Base-by-base conservation (phyloP, 2,113 vertebrate species). In the Macquaria australasica region DNA sequence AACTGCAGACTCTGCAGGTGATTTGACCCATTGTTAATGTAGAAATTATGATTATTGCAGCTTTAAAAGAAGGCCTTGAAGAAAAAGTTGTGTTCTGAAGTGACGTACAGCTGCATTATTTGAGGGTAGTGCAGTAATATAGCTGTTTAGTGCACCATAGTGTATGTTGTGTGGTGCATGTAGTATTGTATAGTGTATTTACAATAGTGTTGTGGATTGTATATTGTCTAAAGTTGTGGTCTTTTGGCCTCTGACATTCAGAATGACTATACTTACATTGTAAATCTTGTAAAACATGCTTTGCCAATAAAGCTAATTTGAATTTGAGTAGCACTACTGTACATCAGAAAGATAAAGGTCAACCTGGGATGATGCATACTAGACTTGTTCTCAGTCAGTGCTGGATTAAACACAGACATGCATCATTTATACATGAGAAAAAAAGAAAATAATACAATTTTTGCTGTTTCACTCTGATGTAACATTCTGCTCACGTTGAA, bases 381-480 rank as follows among this genome's bases (percentile, higher is more conserved):
- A n/a, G 25, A 62, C 14, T n/a, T 39, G 53, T 60, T 28, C 18
- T 45, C 28, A 34, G n/a, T 41, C 48, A 16, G 15, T 45, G 41
- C 16, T n/a, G 31, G 31, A 7, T 50, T 77, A 53, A 37, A 60
- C 74, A 76, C 20, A 3, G 20, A 53, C 21, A 67, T 41, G 21
- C 25, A 74, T 88, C 25, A 71, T 66, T 81, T 5, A 34, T 45
- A 43, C 12, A 48, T 23, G 2, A 21, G 31, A 43, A 63, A 74
- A 31, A 48, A 25, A 2, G 34, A 64, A 59, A 70, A 34, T 25
- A 28, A 62, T 41, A 59, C 14, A 34, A 34, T 34, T 51, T 77
- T 43, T 73, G 41, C 10, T 79, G 45, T 8, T 55, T 43, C 28
- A 11, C 6, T 73, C 48, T 83, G 9, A 25, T 4, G 20, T 15